Evolutionary conservation across 2,113 vertebrate species (phyloP).

Genomic region (Carassius carassius): DNA sequence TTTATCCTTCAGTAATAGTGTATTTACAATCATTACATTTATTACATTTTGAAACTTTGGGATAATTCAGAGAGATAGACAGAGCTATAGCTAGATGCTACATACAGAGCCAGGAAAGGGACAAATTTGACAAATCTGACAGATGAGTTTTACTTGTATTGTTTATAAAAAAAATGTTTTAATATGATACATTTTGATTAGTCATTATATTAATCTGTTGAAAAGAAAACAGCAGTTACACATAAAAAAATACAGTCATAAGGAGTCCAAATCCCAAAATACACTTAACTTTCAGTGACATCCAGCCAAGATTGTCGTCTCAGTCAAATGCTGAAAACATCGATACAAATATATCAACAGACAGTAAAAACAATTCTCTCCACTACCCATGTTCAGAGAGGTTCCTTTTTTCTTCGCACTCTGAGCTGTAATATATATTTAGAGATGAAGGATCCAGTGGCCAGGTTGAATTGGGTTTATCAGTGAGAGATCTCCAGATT

Average conservation of each 20-base stretch:
- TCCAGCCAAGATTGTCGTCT: background rate
- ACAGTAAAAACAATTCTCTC: conserved; percentile 15
- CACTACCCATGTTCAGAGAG: background rate
- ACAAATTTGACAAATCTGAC: background rate
- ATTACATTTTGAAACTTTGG: no score
- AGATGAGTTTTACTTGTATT: background rate
- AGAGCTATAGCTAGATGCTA: no score
- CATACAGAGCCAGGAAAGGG: background rate
- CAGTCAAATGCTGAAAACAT: conserved; percentile 22
- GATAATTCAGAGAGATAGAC: no score
- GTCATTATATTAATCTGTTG: background rate
- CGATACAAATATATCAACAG: conserved; percentile 19
- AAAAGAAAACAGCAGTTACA: background rate
- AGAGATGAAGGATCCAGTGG: conserved; percentile 52
- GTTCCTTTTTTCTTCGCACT: background rate
- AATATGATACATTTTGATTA: background rate
- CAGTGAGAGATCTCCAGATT: conserved; percentile 60
- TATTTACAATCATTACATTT: no score
- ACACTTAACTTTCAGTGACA: background rate
- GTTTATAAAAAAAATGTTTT: background rate
- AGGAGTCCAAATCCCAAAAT: background rate
- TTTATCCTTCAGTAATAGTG: background rate
- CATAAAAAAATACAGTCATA: background rate
- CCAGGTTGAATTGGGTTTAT: conserved; percentile 58
- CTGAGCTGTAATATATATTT: conserved; percentile 50